These are phyloP conservation scores for Calliphora vomitoria DNA, from an alignment of 2,888 invertebrate species.

Conservation along the genomic window DNA sequence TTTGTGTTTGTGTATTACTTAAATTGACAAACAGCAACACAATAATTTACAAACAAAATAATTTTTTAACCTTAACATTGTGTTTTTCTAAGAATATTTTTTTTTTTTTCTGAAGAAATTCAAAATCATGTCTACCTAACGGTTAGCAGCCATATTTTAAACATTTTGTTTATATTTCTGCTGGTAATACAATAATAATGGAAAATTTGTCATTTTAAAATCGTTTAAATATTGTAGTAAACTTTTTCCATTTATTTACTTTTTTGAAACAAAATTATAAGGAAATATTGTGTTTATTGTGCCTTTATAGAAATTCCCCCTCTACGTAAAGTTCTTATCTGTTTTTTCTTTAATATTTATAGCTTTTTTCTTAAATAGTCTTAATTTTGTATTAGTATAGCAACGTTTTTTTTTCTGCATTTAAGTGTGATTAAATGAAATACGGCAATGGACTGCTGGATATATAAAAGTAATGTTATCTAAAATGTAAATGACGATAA, in stretches of 20 bases:
- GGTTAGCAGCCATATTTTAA: constrained; percentile 10
- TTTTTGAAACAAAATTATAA: background rate
- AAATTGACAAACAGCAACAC: constrained; percentile 40
- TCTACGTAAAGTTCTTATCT: background rate
- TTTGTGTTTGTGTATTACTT: constrained; percentile 33
- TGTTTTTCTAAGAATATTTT: background rate
- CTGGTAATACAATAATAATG: constrained; percentile 27
- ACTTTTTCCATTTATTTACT: constrained; percentile 46
- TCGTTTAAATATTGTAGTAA: constrained; percentile 33
- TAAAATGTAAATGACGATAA: no score
- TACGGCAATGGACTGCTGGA: background rate
- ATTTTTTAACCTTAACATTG: constrained; percentile 35
- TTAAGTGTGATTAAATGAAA: no score
- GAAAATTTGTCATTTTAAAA: constrained; percentile 49
- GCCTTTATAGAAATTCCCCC: no score
- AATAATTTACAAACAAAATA: constrained; percentile 31
- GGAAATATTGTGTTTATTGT: no score
- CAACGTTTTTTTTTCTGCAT: background rate
- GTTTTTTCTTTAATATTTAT: background rate
- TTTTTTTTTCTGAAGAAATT: background rate
- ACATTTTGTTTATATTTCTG: background rate
- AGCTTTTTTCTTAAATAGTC: background rate
- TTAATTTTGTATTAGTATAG: background rate
- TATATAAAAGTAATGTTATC: no score
- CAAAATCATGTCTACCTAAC: background rate